A percentile compares a stretch with the other conserved stretches of the same genome.
Evolutionary conservation across 2,797 vertebrate genomes (phyloP).

Genomic region (Pipistrellus kuhlii): DNA sequence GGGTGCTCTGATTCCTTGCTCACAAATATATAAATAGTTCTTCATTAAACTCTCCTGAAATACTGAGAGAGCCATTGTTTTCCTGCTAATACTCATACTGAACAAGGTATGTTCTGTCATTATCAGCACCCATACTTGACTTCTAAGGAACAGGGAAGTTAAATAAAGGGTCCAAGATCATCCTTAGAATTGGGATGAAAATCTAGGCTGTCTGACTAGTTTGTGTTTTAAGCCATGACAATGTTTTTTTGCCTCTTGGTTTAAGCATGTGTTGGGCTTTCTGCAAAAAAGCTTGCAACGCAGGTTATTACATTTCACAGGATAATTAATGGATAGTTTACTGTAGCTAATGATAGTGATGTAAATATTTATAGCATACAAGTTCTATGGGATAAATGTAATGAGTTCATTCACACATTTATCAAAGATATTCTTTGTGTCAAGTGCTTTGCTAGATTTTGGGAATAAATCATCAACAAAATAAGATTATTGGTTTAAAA

Average conservation of each 20-base stretch:
- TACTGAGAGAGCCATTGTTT: neutral
- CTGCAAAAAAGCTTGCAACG: neutral
- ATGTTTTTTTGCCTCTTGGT: neutral
- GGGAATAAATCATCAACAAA: neutral
- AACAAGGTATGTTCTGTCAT: neutral
- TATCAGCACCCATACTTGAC: neutral
- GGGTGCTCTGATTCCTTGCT: neutral
- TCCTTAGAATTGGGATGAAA: neutral
- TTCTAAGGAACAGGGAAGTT: neutral
- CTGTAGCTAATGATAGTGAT: neutral
- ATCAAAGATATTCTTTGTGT: constrained; percentile 4
- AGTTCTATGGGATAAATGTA: neutral
- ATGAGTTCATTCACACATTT: constrained; percentile 15
- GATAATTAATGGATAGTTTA: neutral
- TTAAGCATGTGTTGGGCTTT: neutral
- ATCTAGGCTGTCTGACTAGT: neutral
- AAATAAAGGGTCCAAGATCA: neutral
- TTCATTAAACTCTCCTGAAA: neutral
- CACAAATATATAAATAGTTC: neutral
- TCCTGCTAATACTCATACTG: neutral
- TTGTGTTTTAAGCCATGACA: neutral
- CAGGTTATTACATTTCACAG: neutral
- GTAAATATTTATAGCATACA: neutral
- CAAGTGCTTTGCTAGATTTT: neutral
- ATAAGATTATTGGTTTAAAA: neutral